A percentile compares a stretch with the other conserved stretches of the same genome.
These are phyloP conservation scores for Recurvirostra avosetta DNA, from an alignment of 2,113 vertebrate genomes.

Conservation along the genomic window DNA sequence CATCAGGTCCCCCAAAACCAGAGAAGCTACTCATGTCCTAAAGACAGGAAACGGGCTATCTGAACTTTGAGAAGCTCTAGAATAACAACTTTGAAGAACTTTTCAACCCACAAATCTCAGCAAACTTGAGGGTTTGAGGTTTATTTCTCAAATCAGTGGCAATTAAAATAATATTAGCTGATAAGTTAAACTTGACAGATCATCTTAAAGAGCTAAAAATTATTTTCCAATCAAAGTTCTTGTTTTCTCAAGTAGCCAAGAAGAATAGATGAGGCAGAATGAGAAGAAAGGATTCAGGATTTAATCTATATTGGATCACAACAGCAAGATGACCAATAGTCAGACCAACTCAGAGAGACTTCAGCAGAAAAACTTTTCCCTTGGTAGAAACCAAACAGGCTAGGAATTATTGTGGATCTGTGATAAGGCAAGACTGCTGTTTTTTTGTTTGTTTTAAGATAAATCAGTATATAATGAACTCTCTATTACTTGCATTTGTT, in stretches of 20 bases:
- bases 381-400: neutral
- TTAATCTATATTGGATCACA: neutral
- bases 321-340: neutral
- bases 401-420: neutral
- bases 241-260: neutral
- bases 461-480: neutral
- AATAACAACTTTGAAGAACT: neutral
- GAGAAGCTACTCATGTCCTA: neutral
- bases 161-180: neutral
- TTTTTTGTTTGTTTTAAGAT: neutral
- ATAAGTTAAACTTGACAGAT: neutral
- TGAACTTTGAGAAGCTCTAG: neutral
- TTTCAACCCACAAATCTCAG: neutral
- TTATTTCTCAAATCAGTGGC: neutral
- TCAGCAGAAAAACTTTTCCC: neutral
- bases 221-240: neutral
- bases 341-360: neutral
- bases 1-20: neutral
- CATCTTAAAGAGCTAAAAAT: neutral
- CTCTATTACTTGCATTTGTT: neutral
- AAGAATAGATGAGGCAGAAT: neutral
- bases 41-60: neutral
- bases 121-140: neutral
- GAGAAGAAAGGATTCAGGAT: neutral
- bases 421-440: neutral